Percentiles rank a stretch among this genome's conserved stretches.
Evolutionary conservation across 2,113 vertebrate genomes (phyloP).

Genomic region (Cyanistes caeruleus): DNA sequence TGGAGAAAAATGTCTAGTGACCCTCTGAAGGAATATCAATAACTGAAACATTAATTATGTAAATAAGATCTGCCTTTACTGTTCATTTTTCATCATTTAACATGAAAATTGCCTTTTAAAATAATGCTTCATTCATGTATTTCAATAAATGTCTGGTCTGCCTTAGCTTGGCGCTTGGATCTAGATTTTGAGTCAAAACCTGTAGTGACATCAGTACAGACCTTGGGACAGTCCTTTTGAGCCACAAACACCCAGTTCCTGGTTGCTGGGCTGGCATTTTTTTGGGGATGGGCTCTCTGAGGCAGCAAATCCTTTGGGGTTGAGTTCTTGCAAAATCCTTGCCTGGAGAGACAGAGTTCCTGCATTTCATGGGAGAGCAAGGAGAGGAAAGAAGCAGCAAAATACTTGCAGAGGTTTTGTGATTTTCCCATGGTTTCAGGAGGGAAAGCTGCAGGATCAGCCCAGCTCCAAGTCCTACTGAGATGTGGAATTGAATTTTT

Average conservation of each 20-base stretch:
- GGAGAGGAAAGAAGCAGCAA: not conserved
- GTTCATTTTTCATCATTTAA: slow-evolving; percentile 52
- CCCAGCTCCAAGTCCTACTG: not conserved
- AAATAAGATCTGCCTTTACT: slow-evolving; percentile 60
- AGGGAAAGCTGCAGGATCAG: not conserved
- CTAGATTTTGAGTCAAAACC: not conserved
- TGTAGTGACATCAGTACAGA: not conserved
- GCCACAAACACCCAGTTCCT: not conserved
- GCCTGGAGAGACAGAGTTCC: not conserved
- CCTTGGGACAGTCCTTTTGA: not conserved
- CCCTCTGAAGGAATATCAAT: slow-evolving; percentile 76
- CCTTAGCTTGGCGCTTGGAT: not conserved
- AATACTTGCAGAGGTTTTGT: not conserved
- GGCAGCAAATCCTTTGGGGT: not conserved
- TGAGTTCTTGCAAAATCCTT: not conserved
- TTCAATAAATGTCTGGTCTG: slow-evolving; percentile 8
- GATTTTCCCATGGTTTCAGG: not conserved
- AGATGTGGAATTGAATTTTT: not conserved
- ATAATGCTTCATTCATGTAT: slow-evolving; percentile 32
- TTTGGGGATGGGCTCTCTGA: not conserved
- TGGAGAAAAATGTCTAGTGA: slow-evolving; percentile 65
- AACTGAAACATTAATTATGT: slow-evolving; percentile 77
- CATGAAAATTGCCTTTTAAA: slow-evolving; percentile 45
- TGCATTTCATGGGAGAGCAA: not conserved
- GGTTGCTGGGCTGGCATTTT: not conserved